Base-by-base conservation (phyloP, 2,797 vertebrate genomes). In the Amphiprion clarkii region DNA sequence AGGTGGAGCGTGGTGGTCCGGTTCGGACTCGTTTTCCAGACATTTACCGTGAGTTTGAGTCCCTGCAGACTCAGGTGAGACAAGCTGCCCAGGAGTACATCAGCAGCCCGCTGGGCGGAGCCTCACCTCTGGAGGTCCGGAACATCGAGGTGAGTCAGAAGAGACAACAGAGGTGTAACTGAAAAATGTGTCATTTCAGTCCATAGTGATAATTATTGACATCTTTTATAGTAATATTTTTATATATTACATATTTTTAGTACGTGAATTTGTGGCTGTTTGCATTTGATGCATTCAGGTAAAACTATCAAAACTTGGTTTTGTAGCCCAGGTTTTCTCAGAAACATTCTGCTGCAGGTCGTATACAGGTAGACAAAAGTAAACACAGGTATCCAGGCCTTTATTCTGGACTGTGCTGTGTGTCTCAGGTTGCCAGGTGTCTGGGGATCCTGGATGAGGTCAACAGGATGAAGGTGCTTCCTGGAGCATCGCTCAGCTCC, bases 41-140 rank as follows among this genome's bases (percentile, higher is more conserved):
- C 48, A 95, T 99, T 12, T 99, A 98, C 59, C 95, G 89, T 25
- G 97, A 99, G 85, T 99, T 98, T 78, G 98, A 99, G 93, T 94
- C 96, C 64, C 87, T 99, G 60, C 97, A 99, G 82, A 84, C 83
- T 40, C 94, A 96, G 82, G 96, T 99, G 54, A 96, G 95, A 83
- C 94, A 94, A 79, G 95, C 97, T 74, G 97, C 96, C 68, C 95
- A 95, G 65, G 96, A 98, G 39, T 96, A 98, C 90, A 95, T 98
- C 72, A 75, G 71, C 62, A 93, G 90, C 56, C 91, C 95, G 1
- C 91, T 91, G 6, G 87, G 78, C 0, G 85, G 93, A 33, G 92
- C 91, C 57, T 79, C 93, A 25, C 91, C 94, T 0, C 88, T 99
- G 89, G 96, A 98, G 84, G 94, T 98, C 82, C 93, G 92, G 76